Base-by-base conservation (phyloP, 2,888 invertebrate species). In the Apocheima hispidaria region DNA sequence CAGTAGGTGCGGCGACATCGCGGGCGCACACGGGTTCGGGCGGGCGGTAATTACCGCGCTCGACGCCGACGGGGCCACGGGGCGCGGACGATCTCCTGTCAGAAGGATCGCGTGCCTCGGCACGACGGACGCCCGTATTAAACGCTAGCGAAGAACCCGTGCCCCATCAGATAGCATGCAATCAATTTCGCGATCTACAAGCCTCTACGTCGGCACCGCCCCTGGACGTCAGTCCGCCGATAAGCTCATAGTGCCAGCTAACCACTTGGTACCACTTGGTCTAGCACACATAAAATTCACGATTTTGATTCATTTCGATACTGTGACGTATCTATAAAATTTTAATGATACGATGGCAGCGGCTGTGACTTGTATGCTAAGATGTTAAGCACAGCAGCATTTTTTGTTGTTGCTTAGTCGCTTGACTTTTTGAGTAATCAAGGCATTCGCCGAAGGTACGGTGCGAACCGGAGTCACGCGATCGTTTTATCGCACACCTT, bases 111-210 rank as follows among this genome's bases (percentile, higher is more conserved):
- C 92, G 92, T 92, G 92, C 84, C 75, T n/a, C n/a, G n/a, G 77
- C 78, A 81, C 80, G 74, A 80, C 86, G 86, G 86, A 88, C 86
- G 89, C 89, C 87, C 83, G 86, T 87, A 89, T 90, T 90, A 91
- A 91, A 92, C 86, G 90, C 88, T 87, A 88, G 88, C 90, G 87
- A 90, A 89, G 90, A 91, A 89, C 87, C 88, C 90, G 88, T 87
- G 88, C 90, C 84, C 86, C 88, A 92, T 90, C 92, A 85, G 92
- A 92, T 92, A 91, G 83, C 90, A 87, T 90, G 91, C 92, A 90
- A 92, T 92, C 92, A 90, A 92, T 89, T 92, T 90, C 87, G 92
- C 92, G 88, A 92, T 92, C 92, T 92, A 90, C 90, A 91, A 88
- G 86, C 87, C 78, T 90, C 87, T 87, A 90, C 83, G 87, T 87